phyloP scores from a whole-genome alignment of 92 coral and sea anemone genomes.

The Plumapathes pennacea region DNA sequence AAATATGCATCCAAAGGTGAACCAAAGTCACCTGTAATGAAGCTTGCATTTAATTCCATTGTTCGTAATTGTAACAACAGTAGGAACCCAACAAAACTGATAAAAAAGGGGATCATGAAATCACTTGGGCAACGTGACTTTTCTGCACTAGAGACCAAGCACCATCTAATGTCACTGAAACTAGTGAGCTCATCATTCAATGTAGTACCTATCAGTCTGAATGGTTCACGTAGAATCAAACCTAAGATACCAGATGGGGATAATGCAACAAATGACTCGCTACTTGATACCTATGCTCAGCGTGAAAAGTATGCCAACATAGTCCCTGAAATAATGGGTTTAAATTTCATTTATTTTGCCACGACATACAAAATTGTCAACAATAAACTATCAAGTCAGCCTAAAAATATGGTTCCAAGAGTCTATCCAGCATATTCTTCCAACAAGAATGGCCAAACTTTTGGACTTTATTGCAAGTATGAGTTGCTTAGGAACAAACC shows the following conservation, averaged over 20 bases:
- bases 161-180: conserved; percentile 35
- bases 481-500: conserved; percentile 53
- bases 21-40: conserved; percentile 41
- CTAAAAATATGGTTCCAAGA: conserved; percentile 45
- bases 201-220: conserved; percentile 55
- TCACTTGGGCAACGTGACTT: conserved; percentile 55
- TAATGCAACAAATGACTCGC: conserved; percentile 38
- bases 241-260: conserved; percentile 18
- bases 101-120: conserved; percentile 45
- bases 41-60: conserved; percentile 35
- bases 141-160: conserved; percentile 58
- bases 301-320: conserved; percentile 34
- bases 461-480: conserved; percentile 39
- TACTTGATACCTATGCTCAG: conserved; percentile 54
- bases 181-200: conserved; percentile 48
- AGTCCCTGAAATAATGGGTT: conserved; percentile 31
- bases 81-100: conserved; percentile 35
- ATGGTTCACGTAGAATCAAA: conserved; percentile 57
- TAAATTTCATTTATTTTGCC: conserved; percentile 51
- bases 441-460: conserved; percentile 45
- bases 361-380: conserved; percentile 45
- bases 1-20: conserved; percentile 40
- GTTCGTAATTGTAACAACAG: conserved; percentile 14
- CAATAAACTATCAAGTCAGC: conserved; percentile 40
- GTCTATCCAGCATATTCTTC: conserved; percentile 52